Conservation (phyloP, 2,113 vertebrate genomes). For the Paraplagusia blochii region DNA sequence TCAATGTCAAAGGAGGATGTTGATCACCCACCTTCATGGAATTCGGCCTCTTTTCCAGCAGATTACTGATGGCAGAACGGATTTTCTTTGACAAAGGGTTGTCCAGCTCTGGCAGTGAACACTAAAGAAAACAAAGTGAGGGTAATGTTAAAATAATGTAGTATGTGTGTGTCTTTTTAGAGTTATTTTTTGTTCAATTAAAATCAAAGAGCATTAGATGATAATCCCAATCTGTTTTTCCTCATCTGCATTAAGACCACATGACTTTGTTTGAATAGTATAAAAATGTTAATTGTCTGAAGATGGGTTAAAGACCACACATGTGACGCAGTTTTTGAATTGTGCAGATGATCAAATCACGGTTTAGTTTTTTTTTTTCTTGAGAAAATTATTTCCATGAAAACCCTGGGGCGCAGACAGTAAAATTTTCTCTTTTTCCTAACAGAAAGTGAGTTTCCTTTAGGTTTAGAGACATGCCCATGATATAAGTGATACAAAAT, state of each 20-base stretch:
- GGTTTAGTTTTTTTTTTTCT: no score
- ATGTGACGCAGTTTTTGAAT: background rate
- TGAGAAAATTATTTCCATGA: background rate
- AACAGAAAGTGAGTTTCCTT: constrained; percentile 2
- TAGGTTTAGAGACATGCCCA: background rate
- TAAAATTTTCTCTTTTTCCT: background rate
- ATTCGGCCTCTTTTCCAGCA: constrained; percentile 80
- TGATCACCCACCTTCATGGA: constrained; percentile 86
- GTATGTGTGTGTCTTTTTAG: no score
- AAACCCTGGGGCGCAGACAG: constrained; percentile 1
- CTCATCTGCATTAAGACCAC: constrained; percentile 5
- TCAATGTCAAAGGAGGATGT: background rate
- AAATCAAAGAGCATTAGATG: no score
- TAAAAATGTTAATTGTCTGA: background rate
- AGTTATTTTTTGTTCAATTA: no score
- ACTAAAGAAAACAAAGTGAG: constrained; percentile 64
- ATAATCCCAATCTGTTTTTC: no score
- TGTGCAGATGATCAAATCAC: no score
- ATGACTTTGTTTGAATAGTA: constrained; percentile 1
- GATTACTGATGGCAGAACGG: constrained; percentile 72
- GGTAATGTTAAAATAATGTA: no score
- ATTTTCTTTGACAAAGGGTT: constrained; percentile 83
- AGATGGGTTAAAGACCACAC: background rate
- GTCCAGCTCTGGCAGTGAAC: constrained; percentile 82
- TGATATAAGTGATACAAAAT: background rate